phyloP scores from a whole-genome alignment of 2,797 vertebrate genomes.

The Chiroxiphia lanceolata region DNA sequence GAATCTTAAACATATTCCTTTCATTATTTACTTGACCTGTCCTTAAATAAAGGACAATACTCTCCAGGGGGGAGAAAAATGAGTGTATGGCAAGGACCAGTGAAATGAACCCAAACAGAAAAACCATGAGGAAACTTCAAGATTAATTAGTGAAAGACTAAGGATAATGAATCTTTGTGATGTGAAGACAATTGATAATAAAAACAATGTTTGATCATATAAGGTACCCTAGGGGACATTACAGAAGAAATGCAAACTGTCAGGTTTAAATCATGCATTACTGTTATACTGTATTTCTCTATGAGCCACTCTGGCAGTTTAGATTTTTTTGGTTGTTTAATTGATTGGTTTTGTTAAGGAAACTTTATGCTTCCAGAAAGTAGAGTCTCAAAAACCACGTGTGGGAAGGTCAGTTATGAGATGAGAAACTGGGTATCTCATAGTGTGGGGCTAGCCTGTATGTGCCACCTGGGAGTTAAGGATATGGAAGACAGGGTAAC shows the following conservation, averaged over 20 bases:
- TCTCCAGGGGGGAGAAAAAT: background rate
- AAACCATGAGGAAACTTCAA: conserved; percentile 49
- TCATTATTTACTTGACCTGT: conserved; percentile 66
- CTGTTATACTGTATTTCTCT: background rate
- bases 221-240: background rate
- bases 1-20: conserved; percentile 74
- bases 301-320: background rate
- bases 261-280: conserved; percentile 10
- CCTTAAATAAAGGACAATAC: conserved; percentile 65
- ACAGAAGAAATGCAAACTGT: conserved; percentile 35
- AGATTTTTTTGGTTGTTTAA: background rate
- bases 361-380: background rate
- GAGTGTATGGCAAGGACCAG: background rate
- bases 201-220: conserved; percentile 21
- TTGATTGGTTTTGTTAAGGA: background rate
- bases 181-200: conserved; percentile 53
- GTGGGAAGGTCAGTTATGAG: background rate
- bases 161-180: conserved; percentile 48
- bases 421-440: background rate
- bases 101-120: conserved; percentile 49
- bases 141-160: conserved; percentile 59
- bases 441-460: background rate
- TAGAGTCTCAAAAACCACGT: background rate
- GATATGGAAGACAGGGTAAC: background rate
- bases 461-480: background rate